Base-by-base conservation (phyloP, 2,797 vertebrate genomes). In the Diplodus puntazzo region DNA sequence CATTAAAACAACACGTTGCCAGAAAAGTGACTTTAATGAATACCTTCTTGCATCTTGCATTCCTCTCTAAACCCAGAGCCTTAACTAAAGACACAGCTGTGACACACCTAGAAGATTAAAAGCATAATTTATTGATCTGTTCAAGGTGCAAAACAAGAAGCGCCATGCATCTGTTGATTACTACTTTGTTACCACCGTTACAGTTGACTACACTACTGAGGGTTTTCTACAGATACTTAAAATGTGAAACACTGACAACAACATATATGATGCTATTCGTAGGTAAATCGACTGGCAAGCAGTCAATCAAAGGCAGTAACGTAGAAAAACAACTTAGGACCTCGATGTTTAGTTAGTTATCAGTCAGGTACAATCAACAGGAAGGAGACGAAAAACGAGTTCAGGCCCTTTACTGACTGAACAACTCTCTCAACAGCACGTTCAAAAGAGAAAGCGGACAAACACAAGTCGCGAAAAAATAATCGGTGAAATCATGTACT, bases 11-110 rank as follows among this genome's bases (percentile, higher is more conserved):
- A 69, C 48, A 48, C 4, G 12, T 1, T 17, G 2, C 13, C 4
- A 70, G 16, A 50, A 48, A 50, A 53, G 0, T 21, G 11, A 71
- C 13, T n/a, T 17, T 8, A 11, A 16, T 46, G 50, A 50, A 68
- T 89, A 89, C 89, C 88, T 80, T 90, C 63, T 73, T 90, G 83
- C 90, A 92, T 92, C 50, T 85, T 85, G 76, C 27, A 55, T 55
- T 45, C 65, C 73, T 85, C 42, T 71, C 27, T 52, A 34, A 50
- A 23, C 17, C 34, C 54, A 64, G 55, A 54, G 17, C 17, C 8
- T 60, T 11, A 43, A 12, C 42, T 6, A 50, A 23, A 68, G 16
- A 49, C 27, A 18, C 69, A 50, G 42, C n/a, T 27, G 42, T 77
- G 17, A 34, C 43, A 69, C 52, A 76, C 79, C 86, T 90, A 42